A percentile compares a stretch with the other conserved stretches of the same genome.
These are phyloP conservation scores for Leucania comma DNA, from an alignment of 2,888 invertebrate species.

Conservation along the genomic window DNA sequence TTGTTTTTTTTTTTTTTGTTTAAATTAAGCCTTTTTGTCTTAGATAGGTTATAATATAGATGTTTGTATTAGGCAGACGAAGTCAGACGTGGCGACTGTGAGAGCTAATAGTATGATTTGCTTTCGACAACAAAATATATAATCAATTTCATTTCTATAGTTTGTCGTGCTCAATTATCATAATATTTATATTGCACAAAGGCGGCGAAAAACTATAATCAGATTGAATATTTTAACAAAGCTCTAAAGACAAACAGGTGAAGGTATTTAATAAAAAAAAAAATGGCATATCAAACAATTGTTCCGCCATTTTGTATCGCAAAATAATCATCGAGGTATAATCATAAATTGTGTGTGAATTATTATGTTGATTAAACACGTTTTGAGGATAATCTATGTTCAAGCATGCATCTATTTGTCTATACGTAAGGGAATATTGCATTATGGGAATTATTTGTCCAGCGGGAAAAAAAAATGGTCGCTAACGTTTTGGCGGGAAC, in stretches of 20 bases:
- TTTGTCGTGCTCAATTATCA: conserved; percentile 73
- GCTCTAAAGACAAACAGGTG: conserved; percentile 65
- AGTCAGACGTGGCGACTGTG: conserved; percentile 69
- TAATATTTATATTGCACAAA: conserved; percentile 68
- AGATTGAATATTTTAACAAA: conserved; percentile 49
- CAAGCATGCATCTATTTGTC: conserved; percentile 81
- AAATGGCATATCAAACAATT: conserved; percentile 73
- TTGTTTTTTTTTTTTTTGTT: conserved; percentile 72
- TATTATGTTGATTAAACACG: conserved; percentile 66
- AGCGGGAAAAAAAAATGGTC: conserved; percentile 66
- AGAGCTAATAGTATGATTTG: conserved; percentile 67
- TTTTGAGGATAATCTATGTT: conserved; percentile 66
- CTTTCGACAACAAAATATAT: conserved; percentile 57
- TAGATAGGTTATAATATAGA: conserved; percentile 88
- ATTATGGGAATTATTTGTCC: conserved; percentile 75
- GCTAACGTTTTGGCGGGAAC: conserved; percentile 61
- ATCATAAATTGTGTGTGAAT: conserved; percentile 61
- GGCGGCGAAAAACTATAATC: conserved; percentile 63
- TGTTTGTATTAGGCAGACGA: conserved; percentile 83
- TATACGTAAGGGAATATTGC: conserved; percentile 77
- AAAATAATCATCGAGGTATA: conserved; percentile 47
- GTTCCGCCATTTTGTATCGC: conserved; percentile 69
- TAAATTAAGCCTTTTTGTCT: conserved; percentile 82
- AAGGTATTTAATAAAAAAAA: conserved; percentile 58
- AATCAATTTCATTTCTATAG: conserved; percentile 63